A percentile compares a stretch with the other conserved stretches of the same genome.
Conservation (phyloP, 2,797 vertebrate species). For the Anguilla pacifica region DNA sequence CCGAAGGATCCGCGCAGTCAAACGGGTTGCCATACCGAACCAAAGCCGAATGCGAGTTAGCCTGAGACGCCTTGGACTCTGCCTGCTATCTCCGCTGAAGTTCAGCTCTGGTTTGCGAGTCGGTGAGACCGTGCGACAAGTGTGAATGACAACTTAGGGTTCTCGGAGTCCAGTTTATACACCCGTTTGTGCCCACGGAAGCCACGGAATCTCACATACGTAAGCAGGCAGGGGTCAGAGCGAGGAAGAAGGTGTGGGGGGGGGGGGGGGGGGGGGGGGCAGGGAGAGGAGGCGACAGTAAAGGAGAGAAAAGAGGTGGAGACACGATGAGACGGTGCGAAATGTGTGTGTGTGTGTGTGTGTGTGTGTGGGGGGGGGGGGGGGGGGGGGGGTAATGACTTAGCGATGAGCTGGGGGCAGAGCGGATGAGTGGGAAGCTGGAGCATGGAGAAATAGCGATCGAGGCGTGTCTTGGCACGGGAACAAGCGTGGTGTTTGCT, state of each 20-base stretch:
- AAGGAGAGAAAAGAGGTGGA: constrained; percentile 51
- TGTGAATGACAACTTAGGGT: constrained; percentile 56
- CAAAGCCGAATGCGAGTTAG: constrained; percentile 83
- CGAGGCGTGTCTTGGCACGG: constrained; percentile 8
- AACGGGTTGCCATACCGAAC: constrained; percentile 74
- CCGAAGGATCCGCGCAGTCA: constrained; percentile 52
- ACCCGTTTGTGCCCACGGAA: constrained; percentile 60
- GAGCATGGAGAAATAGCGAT: constrained; percentile 21
- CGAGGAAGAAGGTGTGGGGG: constrained; percentile 39
- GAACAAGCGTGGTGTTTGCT: not conserved
- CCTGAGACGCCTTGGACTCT: constrained; percentile 62
- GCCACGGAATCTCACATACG: constrained; percentile 61
- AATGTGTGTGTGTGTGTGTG: too few relatives aligned
- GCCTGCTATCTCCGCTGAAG: constrained; percentile 79
- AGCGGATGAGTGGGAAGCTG: constrained; percentile 46
- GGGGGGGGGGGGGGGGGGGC: constrained; percentile 35
- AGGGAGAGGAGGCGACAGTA: constrained; percentile 64
- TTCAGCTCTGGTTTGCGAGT: constrained; percentile 67
- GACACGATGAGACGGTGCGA: not conserved
- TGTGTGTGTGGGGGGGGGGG: not conserved
- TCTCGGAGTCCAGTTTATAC: constrained; percentile 62
- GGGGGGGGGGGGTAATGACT: constrained; percentile 13
- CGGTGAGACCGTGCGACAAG: constrained; percentile 61
- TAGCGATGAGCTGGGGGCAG: constrained; percentile 28
- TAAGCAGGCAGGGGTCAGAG: constrained; percentile 51